Evolutionary conservation across 2,888 invertebrate genomes (phyloP), one percentile per base, ranked within the genome.

Genomic region (Teleogryllus oceanicus): DNA sequence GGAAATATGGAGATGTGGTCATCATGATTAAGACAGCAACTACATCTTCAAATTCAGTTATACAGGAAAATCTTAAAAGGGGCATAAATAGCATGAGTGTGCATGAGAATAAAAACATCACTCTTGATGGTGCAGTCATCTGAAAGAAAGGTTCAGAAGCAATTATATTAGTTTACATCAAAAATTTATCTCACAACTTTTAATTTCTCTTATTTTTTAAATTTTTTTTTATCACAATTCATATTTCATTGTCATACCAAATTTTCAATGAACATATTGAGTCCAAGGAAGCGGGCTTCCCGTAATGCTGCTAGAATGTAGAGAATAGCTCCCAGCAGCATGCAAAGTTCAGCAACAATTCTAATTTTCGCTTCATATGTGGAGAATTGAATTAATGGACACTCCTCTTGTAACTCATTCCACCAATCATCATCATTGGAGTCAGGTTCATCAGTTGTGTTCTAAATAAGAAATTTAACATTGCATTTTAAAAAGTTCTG

Each of bases 81-180:
- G 98, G 95, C 86, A 98, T 92, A 18, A 92, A 89, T 85, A 97
- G 89, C 90, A 98, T 94, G 81, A 98, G 89, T 79, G 95, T 90
- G 85, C 98, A 98, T 0, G 99, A 97, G 85, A 96, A 92, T 80
- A 98, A 90, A 87, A 98, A 99, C 93, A 99, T 94, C 0, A 98
- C 96, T 83, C 99, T 90, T 3, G 94, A 94, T 1, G 96, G 96
- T 12, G 95, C 95, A 0, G 94, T 94, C 91, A 92, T 93, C 95
- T 96, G 86, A 75, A 88, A 87, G 82, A 81, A 77, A 81, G 18
- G 62, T 78, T 76, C 75, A 78, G 24, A 75, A 24, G 21, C 21
- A 24, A 50, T 49, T 5, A 77, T 50, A 50, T 77, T 10, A 13
- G 12, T 8, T 21, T 20, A 24, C n/a, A 1, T 10, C 1, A 20